These are phyloP conservation scores for Brevimyrus niger DNA, from an alignment of 2,113 vertebrate species.

Conservation along the genomic window DNA sequence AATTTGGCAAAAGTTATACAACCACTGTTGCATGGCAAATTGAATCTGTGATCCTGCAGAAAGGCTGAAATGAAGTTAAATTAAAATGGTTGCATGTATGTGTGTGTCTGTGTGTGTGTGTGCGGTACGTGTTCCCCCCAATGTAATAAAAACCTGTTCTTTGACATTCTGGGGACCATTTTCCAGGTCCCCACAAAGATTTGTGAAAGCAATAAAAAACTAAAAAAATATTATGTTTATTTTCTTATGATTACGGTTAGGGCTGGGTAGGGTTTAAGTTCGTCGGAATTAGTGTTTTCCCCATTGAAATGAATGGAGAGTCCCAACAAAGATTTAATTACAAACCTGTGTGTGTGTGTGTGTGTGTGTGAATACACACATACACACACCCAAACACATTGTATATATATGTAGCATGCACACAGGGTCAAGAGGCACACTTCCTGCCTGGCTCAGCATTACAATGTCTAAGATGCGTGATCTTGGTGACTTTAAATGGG, in stretches of 20 bases:
- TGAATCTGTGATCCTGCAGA: background rate
- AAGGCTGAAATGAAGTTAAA: background rate
- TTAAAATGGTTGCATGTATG: background rate
- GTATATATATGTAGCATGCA: background rate
- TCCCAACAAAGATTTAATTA: too few species aligned
- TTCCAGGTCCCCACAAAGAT: too few species aligned
- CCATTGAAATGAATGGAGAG: too few species aligned
- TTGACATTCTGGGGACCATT: too few species aligned
- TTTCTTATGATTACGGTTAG: too few species aligned
- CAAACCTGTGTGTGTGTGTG: background rate
- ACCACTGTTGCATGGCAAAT: background rate
- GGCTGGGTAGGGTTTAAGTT: too few species aligned
- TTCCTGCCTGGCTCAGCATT: background rate
- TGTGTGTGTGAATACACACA: background rate
- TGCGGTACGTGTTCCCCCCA: too few species aligned
- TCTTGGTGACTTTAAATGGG: background rate
- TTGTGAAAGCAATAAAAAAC: too few species aligned
- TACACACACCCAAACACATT: background rate
- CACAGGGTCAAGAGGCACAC: background rate
- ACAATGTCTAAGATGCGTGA: background rate
- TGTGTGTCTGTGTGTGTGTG: too few species aligned
- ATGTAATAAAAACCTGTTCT: too few species aligned
- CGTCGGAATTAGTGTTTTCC: too few species aligned
- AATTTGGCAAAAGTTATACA: slow-evolving; percentile 3
- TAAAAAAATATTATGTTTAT: too few species aligned